phyloP scores from a whole-genome alignment of 1,140 invertebrate species.

The Semibalanus balanoides region DNA sequence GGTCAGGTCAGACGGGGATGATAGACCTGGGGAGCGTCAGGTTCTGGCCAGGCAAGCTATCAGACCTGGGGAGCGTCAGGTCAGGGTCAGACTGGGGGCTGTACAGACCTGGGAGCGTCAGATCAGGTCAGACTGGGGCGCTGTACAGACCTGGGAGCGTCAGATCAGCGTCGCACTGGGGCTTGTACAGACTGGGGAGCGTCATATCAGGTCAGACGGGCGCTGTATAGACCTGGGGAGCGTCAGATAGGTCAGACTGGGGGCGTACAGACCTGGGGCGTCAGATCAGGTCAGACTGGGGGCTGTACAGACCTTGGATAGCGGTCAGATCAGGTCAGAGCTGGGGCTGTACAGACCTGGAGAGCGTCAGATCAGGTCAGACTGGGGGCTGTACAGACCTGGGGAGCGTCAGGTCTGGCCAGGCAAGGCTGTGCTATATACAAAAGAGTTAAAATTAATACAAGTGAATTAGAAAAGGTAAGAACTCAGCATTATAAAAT shows the following conservation, averaged over 20 bases:
- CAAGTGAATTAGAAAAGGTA: too few relatives aligned
- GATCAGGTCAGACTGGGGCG: neutral
- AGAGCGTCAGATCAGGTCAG: slow-evolving; percentile 49
- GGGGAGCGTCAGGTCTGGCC: too few relatives aligned
- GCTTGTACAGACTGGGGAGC: neutral
- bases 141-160: neutral
- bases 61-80: too few relatives aligned
- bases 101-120: too few relatives aligned
- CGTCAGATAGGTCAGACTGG: neutral
- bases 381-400: neutral
- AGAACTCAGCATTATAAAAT: too few relatives aligned
- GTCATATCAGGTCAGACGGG: too few relatives aligned
- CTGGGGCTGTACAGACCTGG: neutral
- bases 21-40: too few relatives aligned
- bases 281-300: neutral
- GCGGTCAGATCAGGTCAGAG: neutral
- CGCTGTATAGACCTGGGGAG: too few relatives aligned
- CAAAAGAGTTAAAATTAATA: too few relatives aligned
- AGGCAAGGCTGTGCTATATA: too few relatives aligned
- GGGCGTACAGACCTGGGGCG: neutral
- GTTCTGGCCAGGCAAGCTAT: too few relatives aligned
- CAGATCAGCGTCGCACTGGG: neutral
- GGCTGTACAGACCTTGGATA: neutral
- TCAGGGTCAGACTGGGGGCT: too few relatives aligned
- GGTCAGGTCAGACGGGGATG: slow-evolving; percentile 5